Evolutionary conservation across 2,113 vertebrate genomes (phyloP), one percentile per base, ranked within the genome.

Genomic region (Phalacrocorax brasilianus): DNA sequence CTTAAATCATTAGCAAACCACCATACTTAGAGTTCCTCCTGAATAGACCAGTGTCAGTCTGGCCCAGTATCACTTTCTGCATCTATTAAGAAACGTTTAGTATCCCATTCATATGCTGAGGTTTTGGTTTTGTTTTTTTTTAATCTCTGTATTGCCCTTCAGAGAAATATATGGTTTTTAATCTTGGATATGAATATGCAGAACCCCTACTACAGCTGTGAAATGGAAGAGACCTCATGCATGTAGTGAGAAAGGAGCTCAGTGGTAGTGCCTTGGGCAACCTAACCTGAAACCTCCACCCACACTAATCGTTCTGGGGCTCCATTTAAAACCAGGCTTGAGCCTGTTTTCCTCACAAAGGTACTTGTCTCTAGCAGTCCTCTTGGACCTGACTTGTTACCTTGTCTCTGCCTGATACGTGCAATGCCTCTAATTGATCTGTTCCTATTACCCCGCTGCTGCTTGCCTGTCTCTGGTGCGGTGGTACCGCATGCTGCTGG

Each of bases 291-390:
- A 32, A 20, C 18, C 10, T 44, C 20, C 11, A 50, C 68, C 30
- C 33, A 53, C 3, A 0, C 18, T 19, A 15, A 27, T 18, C 11
- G 16, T 14, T 5, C 0, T 4, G 8, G 56, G 9, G 8, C 15
- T 78, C 33, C 26, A 26, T 33, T 77, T 62, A 78, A 93, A 13
- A 6, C 9, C 27, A 35, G 33, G 22, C 2, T 33, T 21, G 21
- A 65, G 5, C 0, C 0, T 2, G 1, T 33, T 62, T 6, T n/a
- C 9, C 2, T 45, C 3, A 1, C 11, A 18, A 58, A 9, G 9
- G 5, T 68, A 5, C 10, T 67, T 71, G 6, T 28, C 5, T 55
- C 6, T 9, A 20, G 20, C 7, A 58, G 8, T 22, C 1, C 0
- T 40, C 2, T 21, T 20, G 9, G 35, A 11, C 2, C 4, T 33